Evolutionary conservation across 2,888 invertebrate genomes (phyloP).

Genomic region (Parapristionchus giblindavisi): DNA sequence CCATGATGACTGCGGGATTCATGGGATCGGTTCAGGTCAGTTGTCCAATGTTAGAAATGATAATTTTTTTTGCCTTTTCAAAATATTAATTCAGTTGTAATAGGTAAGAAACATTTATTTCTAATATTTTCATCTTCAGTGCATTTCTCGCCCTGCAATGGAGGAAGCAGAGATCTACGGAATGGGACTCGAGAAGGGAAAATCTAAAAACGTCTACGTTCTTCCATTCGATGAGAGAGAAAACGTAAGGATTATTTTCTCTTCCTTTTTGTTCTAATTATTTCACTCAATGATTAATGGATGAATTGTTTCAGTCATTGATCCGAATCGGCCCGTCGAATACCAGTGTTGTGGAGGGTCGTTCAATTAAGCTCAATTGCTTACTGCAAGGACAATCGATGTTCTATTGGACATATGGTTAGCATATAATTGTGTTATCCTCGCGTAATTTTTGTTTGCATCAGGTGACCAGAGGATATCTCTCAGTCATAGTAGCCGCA

Average conservation of each 20-base stretch:
- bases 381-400: no score
- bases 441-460: no score
- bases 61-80: neutral
- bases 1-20: conserved; percentile 54
- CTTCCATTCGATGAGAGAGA: conserved; percentile 4
- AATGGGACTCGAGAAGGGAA: conserved; percentile 60
- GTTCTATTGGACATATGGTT: conserved; percentile 26
- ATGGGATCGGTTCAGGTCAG: conserved; percentile 62
- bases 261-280: no score
- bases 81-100: neutral
- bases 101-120: neutral
- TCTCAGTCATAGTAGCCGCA: no score
- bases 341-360: conserved; percentile 28
- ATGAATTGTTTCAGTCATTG: neutral
- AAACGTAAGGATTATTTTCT: neutral
- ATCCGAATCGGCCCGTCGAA: conserved; percentile 16
- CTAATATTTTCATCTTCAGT: conserved; percentile 46
- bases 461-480: no score
- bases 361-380: conserved; percentile 6
- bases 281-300: neutral
- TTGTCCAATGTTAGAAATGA: neutral
- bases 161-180: conserved; percentile 68
- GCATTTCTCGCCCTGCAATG: conserved; percentile 68
- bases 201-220: conserved; percentile 41
- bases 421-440: neutral